phyloP scores from a whole-genome alignment of 2,888 invertebrate species.

The Oscheius sp. region DNA sequence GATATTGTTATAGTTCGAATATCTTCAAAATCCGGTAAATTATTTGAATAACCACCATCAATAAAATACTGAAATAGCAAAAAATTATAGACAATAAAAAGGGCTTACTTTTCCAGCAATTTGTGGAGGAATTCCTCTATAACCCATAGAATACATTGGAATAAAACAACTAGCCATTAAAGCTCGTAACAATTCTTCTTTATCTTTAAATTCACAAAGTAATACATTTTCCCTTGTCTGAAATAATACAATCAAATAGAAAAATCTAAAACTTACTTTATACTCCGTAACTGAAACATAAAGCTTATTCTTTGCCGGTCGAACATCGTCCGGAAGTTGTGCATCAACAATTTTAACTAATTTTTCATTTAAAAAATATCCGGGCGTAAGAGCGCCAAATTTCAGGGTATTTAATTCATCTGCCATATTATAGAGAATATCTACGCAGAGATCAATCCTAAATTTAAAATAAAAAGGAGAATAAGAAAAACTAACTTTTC shows the following conservation, averaged over 20 bases:
- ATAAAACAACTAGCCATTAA: slow-evolving; percentile 83
- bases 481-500: slow-evolving; percentile 48
- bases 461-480: not conserved
- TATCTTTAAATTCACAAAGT: slow-evolving; percentile 53
- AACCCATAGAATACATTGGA: slow-evolving; percentile 88
- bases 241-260: slow-evolving; percentile 12
- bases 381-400: slow-evolving; percentile 71
- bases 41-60: slow-evolving; percentile 95
- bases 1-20: slow-evolving; percentile 90
- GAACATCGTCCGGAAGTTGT: slow-evolving; percentile 58
- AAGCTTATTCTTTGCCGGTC: slow-evolving; percentile 51
- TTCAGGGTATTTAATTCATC: slow-evolving; percentile 64
- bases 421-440: slow-evolving; percentile 66
- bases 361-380: slow-evolving; percentile 63
- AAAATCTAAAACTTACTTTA: slow-evolving; percentile 37
- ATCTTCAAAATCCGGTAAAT: slow-evolving; percentile 89
- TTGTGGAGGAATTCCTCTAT: slow-evolving; percentile 83
- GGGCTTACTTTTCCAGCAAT: slow-evolving; percentile 74
- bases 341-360: slow-evolving; percentile 58
- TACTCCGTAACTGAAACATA: slow-evolving; percentile 62
- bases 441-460: slow-evolving; percentile 54
- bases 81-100: too few species aligned
- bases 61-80: slow-evolving; percentile 79
- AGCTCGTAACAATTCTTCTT: slow-evolving; percentile 69
- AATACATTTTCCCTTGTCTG: slow-evolving; percentile 63